A percentile compares a stretch with the other conserved stretches of the same genome.
Conservation (phyloP, 2,113 vertebrate genomes). For the Bombycilla garrulus region DNA sequence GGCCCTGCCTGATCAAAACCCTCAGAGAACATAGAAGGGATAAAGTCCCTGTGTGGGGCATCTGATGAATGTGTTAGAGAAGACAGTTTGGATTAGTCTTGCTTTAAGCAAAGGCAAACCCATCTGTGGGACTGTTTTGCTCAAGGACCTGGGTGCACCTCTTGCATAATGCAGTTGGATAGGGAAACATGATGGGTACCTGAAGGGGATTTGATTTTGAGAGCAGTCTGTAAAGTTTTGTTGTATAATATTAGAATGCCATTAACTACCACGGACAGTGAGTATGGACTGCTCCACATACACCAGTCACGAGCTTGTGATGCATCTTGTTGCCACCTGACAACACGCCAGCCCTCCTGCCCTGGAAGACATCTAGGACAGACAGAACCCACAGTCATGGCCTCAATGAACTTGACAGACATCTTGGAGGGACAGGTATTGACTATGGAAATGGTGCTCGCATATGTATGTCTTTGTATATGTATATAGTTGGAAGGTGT, state of each 20-base stretch:
- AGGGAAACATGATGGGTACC: background rate
- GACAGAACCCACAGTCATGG: background rate
- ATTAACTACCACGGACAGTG: background rate
- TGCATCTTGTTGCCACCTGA: background rate
- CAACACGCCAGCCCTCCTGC: background rate
- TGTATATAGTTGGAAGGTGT: background rate
- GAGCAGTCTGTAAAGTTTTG: background rate
- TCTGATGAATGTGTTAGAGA: background rate
- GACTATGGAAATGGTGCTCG: background rate
- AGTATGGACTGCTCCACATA: background rate
- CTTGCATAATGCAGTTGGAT: background rate
- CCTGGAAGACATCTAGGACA: background rate
- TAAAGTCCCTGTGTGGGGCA: background rate
- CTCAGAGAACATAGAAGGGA: background rate
- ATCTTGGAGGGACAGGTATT: background rate
- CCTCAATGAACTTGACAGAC: background rate
- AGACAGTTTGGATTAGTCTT: background rate
- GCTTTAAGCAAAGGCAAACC: background rate
- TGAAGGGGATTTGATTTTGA: background rate
- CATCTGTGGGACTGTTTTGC: background rate
- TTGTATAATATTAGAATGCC: background rate
- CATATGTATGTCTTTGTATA: too few relatives aligned
- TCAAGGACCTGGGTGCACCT: background rate
- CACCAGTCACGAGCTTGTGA: accelerated
- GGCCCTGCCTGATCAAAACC: background rate